Base-by-base conservation (phyloP, 2,888 invertebrate species). In the Cheilosia grossa region DNA sequence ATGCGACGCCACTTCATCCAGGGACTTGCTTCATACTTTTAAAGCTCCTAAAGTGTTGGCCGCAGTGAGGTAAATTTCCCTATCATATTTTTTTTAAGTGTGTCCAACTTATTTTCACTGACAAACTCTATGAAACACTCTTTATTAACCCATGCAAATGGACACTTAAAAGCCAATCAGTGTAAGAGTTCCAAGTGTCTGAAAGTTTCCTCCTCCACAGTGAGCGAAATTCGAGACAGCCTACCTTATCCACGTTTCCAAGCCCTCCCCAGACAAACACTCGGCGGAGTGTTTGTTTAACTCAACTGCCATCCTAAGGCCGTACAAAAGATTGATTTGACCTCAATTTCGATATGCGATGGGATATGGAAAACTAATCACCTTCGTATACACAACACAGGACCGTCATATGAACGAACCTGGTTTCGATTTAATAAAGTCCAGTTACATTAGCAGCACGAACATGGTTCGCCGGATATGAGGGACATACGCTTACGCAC, bases 341-440 rank as follows among this genome's bases (percentile, higher is more conserved):
- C 56, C 49, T 37, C 47, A 56, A 74, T 74, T 66, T 74, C 42
- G 24, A 73, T 44, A 13, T 9, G 17, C 13, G 21, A 4, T 51
- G 51, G 73, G 47, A 49, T 74, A 58, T 56, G 47, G 56, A 66
- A 58, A 74, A 66, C 66, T 74, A 47, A 63, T 64, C 64, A 27
- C 54, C 17, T 27, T n/a, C n/a, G 2, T 17, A 49, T n/a, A 51
- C 2, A 27, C 13, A 37, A 13, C 51, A 51, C 51, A 51, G 9
- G 15, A 44, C 44, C 44, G 0, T n/a, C 17, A 9, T 7, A 17
- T 9, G 30, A 9, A 30, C 9, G 30, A 9, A 9, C 2, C 44
- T 9, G 4, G 17, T 47, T 47, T 47, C 44, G 9, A 17, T 51
- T 40, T 40, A 24, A 49, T 53, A 44, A 53, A 53, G 53, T 42